Percentiles rank a stretch among this genome's conserved stretches.
Evolutionary conservation across 2,113 vertebrate species (phyloP).

Genomic region (Fregetta grallaria): DNA sequence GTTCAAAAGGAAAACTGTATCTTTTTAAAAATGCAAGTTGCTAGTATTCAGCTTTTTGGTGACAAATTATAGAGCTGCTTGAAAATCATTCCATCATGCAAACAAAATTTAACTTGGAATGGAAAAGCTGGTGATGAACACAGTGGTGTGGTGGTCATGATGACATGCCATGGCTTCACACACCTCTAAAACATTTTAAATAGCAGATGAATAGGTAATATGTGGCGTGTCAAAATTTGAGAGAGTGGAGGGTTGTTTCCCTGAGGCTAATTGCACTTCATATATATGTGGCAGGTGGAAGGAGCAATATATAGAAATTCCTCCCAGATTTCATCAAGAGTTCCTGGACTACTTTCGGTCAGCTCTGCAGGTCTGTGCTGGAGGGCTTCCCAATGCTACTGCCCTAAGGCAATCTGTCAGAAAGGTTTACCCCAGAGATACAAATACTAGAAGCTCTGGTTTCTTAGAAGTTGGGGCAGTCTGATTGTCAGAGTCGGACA

Average conservation of each 20-base stretch:
- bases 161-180: neutral
- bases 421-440: neutral
- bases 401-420: neutral
- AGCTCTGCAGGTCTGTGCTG: neutral
- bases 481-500: neutral
- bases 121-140: neutral
- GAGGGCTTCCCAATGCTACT: neutral
- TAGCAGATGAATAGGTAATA: neutral
- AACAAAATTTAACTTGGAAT: neutral
- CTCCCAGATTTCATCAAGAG: neutral
- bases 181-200: neutral
- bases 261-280: neutral
- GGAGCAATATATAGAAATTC: neutral
- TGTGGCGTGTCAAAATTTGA: neutral
- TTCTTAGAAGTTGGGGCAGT: neutral
- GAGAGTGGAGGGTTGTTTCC: neutral
- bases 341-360: rapidly evolving
- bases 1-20: neutral
- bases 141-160: neutral
- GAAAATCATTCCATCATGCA: neutral
- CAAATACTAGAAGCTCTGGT: neutral
- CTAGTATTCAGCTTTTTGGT: neutral
- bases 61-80: neutral
- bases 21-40: neutral
- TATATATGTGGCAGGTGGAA: neutral